Evolutionary conservation across 2,797 vertebrate genomes (phyloP).

Genomic region (Pantherophis vulpinus): DNA sequence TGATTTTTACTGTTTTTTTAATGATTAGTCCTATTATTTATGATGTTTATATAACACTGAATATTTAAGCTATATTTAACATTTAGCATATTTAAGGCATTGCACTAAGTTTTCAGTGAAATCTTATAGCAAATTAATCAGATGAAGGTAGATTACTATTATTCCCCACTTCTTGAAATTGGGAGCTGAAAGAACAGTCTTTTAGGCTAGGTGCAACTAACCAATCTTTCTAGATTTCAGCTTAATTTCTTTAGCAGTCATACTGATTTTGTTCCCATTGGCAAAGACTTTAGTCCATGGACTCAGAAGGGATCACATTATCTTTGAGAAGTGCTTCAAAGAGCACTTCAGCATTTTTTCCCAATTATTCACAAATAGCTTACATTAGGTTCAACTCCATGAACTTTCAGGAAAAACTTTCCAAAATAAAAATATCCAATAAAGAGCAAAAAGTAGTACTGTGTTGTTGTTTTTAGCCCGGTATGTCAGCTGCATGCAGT

Average conservation of each 20-base stretch:
- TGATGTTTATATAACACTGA: not conserved
- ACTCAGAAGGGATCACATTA: not conserved
- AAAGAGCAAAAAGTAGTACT: not conserved
- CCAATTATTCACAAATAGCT: conserved; percentile 9
- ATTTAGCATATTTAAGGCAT: not conserved
- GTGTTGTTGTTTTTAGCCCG: not conserved
- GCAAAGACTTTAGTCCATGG: not conserved
- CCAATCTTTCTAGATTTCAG: not conserved
- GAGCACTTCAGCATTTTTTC: not conserved
- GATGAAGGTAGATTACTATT: not conserved
- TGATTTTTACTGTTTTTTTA: not conserved
- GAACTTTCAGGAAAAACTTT: not conserved
- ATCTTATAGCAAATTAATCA: not conserved
- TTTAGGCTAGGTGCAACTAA: not conserved
- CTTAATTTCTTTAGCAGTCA: not conserved
- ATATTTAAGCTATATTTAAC: not conserved
- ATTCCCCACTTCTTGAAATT: not conserved
- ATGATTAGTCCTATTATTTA: not conserved
- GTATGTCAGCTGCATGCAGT: not conserved
- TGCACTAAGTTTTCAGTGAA: not conserved
- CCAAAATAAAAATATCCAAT: not conserved
- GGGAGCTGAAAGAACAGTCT: not conserved
- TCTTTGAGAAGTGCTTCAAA: not conserved
- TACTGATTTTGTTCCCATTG: not conserved
- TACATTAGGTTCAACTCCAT: conserved; percentile 6